Base-by-base conservation (phyloP, 2,113 vertebrate species). In the Rousettus leschenaultii region DNA sequence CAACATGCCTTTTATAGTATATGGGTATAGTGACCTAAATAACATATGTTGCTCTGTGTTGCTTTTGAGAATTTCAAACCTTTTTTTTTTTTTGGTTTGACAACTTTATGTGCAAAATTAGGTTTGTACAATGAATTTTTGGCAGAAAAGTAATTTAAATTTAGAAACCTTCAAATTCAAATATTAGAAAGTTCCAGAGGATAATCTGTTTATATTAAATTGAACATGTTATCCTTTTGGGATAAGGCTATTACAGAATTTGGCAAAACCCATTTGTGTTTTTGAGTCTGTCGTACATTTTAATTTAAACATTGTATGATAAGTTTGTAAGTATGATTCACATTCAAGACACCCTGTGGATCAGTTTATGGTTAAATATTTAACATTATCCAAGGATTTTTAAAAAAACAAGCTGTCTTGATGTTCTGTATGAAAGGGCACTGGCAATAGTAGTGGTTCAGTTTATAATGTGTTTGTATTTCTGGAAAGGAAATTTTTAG, bases 201-300 rank as follows among this genome's bases (percentile, higher is more conserved):
- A 97, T 98, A 97, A 98, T 98, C 97, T 98, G 97, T 98, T 98
- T 98, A 98, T 98, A 98, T 98, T 97, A 98, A 98, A 97, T 97
- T 98, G 97, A 98, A 98, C 97, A 97, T 98, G 97, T 97, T 98
- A 98, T 98, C 97, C 98, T 98, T 98, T 97, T 96, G 98, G 98
- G 97, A 98, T 97, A 98, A 96, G 98, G 97, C 98, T 98, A 63
- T 97, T 98, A 96, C 94, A 97, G 97, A 97, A 95, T 97, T 98
- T 98, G 98, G 98, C 98, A 98, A 97, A 96, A 94, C 86, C 85
- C 95, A 96, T 97, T 97, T 98, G 98, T 10, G 80, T 98, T 98
- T 98, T 97, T 98, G 97, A 98, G 98, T 98, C 95, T 73, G 95
- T 98, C 98, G 92, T 98, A 96, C 88, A 2, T 98, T 98, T 98